Conservation (phyloP, 2,888 invertebrate species). For the Caenorhabditis imperialis region DNA sequence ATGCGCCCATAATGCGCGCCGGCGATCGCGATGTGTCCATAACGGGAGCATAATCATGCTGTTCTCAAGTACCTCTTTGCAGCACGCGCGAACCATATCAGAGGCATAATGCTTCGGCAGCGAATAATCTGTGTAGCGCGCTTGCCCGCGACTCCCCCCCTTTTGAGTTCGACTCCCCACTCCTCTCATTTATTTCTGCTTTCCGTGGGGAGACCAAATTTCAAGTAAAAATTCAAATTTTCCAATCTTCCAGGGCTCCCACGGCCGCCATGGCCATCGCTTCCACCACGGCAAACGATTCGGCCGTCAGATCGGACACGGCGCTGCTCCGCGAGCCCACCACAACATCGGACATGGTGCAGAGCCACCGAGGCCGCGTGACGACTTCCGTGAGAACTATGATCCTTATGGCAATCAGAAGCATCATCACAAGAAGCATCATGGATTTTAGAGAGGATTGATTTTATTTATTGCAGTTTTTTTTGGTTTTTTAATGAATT, state of each 20-base stretch:
- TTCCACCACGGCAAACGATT: slow-evolving; percentile 41
- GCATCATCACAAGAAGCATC: slow-evolving; percentile 26
- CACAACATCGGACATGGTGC: slow-evolving; percentile 12
- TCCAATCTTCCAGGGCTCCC: slow-evolving; percentile 7
- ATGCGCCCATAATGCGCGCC: too few relatives aligned
- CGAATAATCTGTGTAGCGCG: too few relatives aligned
- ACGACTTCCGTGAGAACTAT: slow-evolving; percentile 5
- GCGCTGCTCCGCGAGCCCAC: slow-evolving; percentile 10
- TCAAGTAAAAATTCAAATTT: too few relatives aligned
- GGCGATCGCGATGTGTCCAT: too few relatives aligned
- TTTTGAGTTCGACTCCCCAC: too few relatives aligned
- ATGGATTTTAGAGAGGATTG: slow-evolving; percentile 6
- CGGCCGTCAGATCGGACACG: slow-evolving; percentile 32
- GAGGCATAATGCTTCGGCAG: too few relatives aligned
- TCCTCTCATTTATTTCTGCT: too few relatives aligned
- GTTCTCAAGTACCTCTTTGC: too few relatives aligned
- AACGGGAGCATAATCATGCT: too few relatives aligned
- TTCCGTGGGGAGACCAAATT: too few relatives aligned
- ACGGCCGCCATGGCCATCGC: slow-evolving; percentile 23
- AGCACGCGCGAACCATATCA: too few relatives aligned
- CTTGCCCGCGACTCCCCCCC: too few relatives aligned
- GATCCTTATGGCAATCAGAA: slow-evolving; percentile 40
- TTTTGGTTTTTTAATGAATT: not conserved
- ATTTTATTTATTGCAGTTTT: slow-evolving; percentile 17
- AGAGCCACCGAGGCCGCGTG: not conserved